A percentile compares a stretch with the other conserved stretches of the same genome.
These are phyloP conservation scores for Semotilus atromaculatus DNA, from an alignment of 2,797 vertebrate genomes.

Conservation along the genomic window DNA sequence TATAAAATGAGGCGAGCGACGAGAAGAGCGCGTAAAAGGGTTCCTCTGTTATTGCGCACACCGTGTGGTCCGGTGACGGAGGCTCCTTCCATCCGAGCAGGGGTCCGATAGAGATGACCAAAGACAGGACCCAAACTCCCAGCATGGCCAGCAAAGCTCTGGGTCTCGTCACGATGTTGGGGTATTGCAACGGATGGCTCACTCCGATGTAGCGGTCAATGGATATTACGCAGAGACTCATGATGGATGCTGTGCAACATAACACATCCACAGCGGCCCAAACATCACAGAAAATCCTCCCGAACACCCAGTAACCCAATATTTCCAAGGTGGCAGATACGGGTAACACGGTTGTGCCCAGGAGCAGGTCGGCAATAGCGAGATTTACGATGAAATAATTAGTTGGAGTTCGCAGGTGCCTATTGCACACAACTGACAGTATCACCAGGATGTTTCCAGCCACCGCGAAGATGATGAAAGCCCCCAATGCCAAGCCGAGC, in stretches of 20 bases:
- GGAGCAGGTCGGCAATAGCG: conserved; percentile 51
- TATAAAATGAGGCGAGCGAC: conserved; percentile 61
- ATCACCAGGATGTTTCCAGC: conserved; percentile 57
- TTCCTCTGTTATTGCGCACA: conserved; percentile 59
- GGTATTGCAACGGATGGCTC: conserved; percentile 58
- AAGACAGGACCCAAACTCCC: conserved; percentile 50
- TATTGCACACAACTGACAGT: conserved; percentile 51
- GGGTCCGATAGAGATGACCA: conserved; percentile 55
- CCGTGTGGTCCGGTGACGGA: conserved; percentile 40
- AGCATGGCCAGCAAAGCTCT: conserved; percentile 55
- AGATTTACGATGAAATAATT: conserved; percentile 56
- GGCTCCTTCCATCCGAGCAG: conserved; percentile 62
- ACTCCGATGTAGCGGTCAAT: conserved; percentile 61
- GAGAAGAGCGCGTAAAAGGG: conserved; percentile 62
- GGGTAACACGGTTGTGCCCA: conserved; percentile 51
- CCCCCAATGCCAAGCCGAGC: conserved; percentile 47
- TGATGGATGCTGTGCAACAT: conserved; percentile 57
- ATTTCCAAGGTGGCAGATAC: conserved; percentile 53
- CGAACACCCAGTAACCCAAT: conserved; percentile 50
- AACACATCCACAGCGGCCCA: conserved; percentile 55
- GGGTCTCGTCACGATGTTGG: conserved; percentile 56
- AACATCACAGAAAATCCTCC: conserved; percentile 53
- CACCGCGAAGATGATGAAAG: conserved; percentile 56
- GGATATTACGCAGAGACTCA: conserved; percentile 58
- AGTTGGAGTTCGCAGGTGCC: conserved; percentile 48